Evolutionary conservation across 1,140 invertebrate genomes (phyloP).

Genomic region (Drosophila serrata): DNA sequence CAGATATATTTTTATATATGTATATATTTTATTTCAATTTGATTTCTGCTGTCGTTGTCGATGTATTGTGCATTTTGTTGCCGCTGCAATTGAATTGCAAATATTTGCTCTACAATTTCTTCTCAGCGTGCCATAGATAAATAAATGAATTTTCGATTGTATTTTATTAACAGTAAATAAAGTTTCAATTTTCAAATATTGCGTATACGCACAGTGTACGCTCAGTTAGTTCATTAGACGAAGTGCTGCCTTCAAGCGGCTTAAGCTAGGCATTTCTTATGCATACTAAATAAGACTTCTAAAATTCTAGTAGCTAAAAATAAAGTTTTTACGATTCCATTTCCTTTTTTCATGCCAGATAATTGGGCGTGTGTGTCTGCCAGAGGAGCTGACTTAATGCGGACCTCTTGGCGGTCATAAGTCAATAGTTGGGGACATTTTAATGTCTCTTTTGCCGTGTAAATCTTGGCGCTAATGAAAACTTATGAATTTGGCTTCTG

Average conservation of each 20-base stretch:
- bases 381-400: background rate
- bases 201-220: slow-evolving; percentile 28
- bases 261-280: slow-evolving; percentile 1
- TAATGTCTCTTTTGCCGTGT: slow-evolving; percentile 55
- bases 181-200: slow-evolving; percentile 70
- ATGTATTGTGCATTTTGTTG: slow-evolving; percentile 36
- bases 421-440: slow-evolving; percentile 81
- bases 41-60: slow-evolving; percentile 33
- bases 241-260: slow-evolving; percentile 7
- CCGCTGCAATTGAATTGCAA: slow-evolving; percentile 77
- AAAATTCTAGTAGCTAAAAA: slow-evolving; percentile 57
- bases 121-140: slow-evolving; percentile 54
- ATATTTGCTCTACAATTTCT: slow-evolving; percentile 72
- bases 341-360: slow-evolving; percentile 59
- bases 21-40: slow-evolving; percentile 63
- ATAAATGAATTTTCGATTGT: slow-evolving; percentile 66
- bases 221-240: slow-evolving; percentile 36
- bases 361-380: slow-evolving; percentile 48
- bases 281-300: background rate
- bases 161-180: slow-evolving; percentile 69
- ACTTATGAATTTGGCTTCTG: slow-evolving; percentile 60
- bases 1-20: slow-evolving; percentile 54
- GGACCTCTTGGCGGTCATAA: slow-evolving; percentile 63
- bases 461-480: slow-evolving; percentile 73
- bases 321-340: slow-evolving; percentile 70